These are phyloP conservation scores for Rattus rattus DNA, from an alignment of 2,113 vertebrate species.

Conservation along the genomic window DNA sequence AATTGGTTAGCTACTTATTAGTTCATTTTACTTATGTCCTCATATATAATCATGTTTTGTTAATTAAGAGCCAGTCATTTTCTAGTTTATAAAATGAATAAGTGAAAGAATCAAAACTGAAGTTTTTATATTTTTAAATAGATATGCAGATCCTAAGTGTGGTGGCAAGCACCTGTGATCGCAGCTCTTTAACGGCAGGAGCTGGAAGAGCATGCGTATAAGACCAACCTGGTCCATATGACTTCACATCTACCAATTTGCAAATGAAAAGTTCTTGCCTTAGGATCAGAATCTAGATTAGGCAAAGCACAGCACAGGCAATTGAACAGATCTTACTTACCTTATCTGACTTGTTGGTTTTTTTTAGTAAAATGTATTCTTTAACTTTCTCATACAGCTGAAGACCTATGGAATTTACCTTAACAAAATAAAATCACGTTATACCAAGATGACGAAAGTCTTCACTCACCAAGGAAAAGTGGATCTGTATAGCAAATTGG, in stretches of 20 bases:
- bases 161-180: not conserved
- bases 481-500: conserved; percentile 85
- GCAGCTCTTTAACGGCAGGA: not conserved
- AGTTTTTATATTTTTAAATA: conserved; percentile 57
- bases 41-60: conserved; percentile 33
- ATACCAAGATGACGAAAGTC: conserved; percentile 88
- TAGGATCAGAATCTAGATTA: conserved; percentile 41
- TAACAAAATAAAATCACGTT: conserved; percentile 88
- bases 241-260: not conserved
- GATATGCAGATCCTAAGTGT: not conserved
- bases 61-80: conserved; percentile 33
- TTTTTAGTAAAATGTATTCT: conserved; percentile 47
- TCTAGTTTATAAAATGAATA: conserved; percentile 53
- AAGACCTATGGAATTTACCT: conserved; percentile 86
- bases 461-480: conserved; percentile 88
- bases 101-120: conserved; percentile 46
- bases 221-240: not conserved
- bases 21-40: conserved; percentile 45
- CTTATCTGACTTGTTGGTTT: conserved; percentile 51
- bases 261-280: not conserved
- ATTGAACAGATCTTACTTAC: conserved; percentile 13
- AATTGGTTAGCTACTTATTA: conserved; percentile 51
- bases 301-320: not conserved
- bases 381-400: conserved; percentile 80
- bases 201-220: not conserved